Base-by-base conservation (phyloP, 2,113 vertebrate genomes). In the Origma solitaria region DNA sequence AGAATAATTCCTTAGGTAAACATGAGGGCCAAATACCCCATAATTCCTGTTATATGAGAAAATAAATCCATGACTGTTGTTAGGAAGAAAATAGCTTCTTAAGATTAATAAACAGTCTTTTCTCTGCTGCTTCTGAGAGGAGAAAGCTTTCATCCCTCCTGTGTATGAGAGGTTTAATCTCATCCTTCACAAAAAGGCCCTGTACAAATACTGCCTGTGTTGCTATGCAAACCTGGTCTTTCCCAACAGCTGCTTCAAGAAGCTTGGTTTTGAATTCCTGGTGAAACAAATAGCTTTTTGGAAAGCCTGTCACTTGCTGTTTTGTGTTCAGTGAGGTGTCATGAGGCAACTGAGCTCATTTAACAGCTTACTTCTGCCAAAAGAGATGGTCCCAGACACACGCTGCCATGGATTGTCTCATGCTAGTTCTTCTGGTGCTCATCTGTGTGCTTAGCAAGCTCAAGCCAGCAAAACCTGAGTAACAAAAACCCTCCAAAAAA, bases 241-340 rank as follows among this genome's bases (percentile, higher is more conserved):
- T 91, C 86, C 90, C 68, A 95, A 93, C 85, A 93, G 88, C 95
- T 94, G 92, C 75, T 94, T 54, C 50, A 91, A 90, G 31, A 80
- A 66, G 64, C 71, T 73, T 95, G 71, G 5, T 73, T 96, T 96
- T 92, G 68, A 95, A 90, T 94, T 95, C 78, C 50, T 85, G 27
- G 64, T 86, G 92, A 93, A 95, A 95, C 75, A 90, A 93, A 94
- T 47, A 90, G 92, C 68, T 90, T 95, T 96, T 86, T 88, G 88
- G 92, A 93, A 94, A 83, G 90, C 82, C 68, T 93, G 82, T 92
- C 92, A 92, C 54, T 94, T 69, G 88, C 88, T 92, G 82, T 88
- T 96, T 86, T 94, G 71, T 95, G 79, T 95, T 88, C 88, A 92
- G 45, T 77, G 95, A 86, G 72, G 76, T 93, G 79, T 97, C 92